Base-by-base conservation (phyloP, 2,888 invertebrate species). In the Morinoia aosen region DNA sequence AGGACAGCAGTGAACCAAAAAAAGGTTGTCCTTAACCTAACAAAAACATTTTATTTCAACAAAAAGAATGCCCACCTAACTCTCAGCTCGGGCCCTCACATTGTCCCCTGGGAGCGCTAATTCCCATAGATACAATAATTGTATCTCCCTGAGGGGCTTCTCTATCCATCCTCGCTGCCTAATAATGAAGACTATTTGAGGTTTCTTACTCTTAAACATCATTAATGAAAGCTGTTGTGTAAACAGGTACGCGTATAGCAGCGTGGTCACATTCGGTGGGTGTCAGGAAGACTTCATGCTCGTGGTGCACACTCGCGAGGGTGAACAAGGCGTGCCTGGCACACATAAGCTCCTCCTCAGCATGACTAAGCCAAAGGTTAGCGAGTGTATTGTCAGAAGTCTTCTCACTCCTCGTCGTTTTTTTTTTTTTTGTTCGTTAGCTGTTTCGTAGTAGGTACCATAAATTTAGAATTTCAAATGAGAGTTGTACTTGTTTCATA, bases 201-300 rank as follows among this genome's bases (percentile, higher is more conserved):
- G 33, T 76, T 76, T 25, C 10, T 33, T 76, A 33, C 76, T 25
- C 33, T 76, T 76, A 76, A 33, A 10, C 25, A 33, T 76, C 76
- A 76, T 33, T 33, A 25, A 25, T 76, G 8, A 33, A 76, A 16
- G 33, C 76, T 33, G 25, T 10, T 76, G 76, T 76, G 76, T 33
- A 96, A 98, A 98, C 5, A 98, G 98, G 95, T 99, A 99, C 97
- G 98, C 99, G 94, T 99, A 99, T 97, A 98, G 98, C 64, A 98
- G 98, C 95, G 98, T 99, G 39, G 98, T 99, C 96, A 98, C 99
- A 0, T 99, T 99, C 97, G 99, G 99, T 4, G 99, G 99, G 58
- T 98, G 99, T 97, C 98, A 99, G 97, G 99, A 99, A 97, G 99
- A 99, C 97, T 98, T 99, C 97, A 99, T 99, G 99, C 98, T 99